phyloP scores from a whole-genome alignment of 2,113 vertebrate species.

The Eclectus roratus region DNA sequence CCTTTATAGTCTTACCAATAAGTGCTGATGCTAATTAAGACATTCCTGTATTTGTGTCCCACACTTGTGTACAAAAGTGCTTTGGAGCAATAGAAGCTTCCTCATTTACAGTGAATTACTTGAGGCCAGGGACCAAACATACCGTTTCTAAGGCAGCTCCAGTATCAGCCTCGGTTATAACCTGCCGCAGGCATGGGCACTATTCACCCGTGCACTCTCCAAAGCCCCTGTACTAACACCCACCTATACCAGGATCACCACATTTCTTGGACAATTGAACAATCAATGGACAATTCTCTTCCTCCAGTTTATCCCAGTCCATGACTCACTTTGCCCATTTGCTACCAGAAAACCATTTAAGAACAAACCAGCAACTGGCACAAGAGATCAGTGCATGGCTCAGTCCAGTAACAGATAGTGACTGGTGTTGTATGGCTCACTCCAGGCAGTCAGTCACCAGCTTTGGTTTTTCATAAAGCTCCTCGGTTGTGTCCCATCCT shows the following conservation, averaged over 20 bases:
- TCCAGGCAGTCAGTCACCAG: background rate
- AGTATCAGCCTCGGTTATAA: accelerated
- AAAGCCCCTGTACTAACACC: background rate
- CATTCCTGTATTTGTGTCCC: background rate
- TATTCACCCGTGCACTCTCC: background rate
- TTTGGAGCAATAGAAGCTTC: background rate
- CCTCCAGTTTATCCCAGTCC: background rate
- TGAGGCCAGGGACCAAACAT: background rate
- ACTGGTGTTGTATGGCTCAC: background rate
- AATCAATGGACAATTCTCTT: background rate
- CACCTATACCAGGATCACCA: background rate
- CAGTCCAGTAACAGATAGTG: background rate
- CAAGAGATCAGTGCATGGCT: background rate
- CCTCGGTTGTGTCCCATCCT: background rate
- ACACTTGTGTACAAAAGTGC: accelerated
- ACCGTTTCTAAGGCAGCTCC: background rate
- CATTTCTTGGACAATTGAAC: accelerated
- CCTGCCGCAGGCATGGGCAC: background rate
- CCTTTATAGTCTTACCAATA: too few relatives aligned
- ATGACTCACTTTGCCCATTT: background rate
- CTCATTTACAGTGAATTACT: background rate
- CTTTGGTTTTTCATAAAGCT: background rate
- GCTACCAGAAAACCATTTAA: background rate
- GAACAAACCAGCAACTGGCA: background rate
- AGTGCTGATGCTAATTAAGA: background rate